phyloP scores from a whole-genome alignment of 23 tunicate genomes.

The Aplidium turbinatum region DNA sequence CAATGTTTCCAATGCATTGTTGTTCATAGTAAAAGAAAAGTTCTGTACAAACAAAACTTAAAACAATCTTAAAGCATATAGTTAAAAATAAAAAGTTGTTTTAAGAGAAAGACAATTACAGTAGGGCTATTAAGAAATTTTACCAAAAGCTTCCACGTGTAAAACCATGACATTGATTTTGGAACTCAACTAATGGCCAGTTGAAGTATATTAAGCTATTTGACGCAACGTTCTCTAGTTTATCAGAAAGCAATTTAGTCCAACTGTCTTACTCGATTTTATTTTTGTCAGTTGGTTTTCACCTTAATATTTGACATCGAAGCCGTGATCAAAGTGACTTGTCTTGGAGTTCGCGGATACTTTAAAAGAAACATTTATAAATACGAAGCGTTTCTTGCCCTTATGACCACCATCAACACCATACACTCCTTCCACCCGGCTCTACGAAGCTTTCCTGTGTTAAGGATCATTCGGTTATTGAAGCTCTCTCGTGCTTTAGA shows the following conservation, averaged over 20 bases:
- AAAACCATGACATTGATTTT: no score
- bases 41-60: no score
- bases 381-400: constrained; percentile 86
- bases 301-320: constrained; percentile 86
- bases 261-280: not conserved
- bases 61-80: no score
- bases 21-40: no score
- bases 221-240: no score
- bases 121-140: no score
- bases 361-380: constrained; percentile 58
- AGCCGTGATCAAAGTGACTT: constrained; percentile 70
- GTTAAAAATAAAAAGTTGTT: no score
- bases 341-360: constrained; percentile 65
- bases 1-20: no score
- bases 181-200: no score
- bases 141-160: no score
- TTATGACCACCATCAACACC: constrained; percentile 78
- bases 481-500: constrained; percentile 87
- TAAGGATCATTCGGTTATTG: constrained; percentile 76
- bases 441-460: constrained; percentile 64
- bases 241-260: not conserved
- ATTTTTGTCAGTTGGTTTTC: constrained; percentile 64
- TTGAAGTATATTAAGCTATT: no score
- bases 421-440: constrained; percentile 40
- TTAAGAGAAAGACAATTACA: no score